These are phyloP conservation scores for Cherax destructor DNA, from an alignment of 1,140 invertebrate genomes.

Conservation along the genomic window DNA sequence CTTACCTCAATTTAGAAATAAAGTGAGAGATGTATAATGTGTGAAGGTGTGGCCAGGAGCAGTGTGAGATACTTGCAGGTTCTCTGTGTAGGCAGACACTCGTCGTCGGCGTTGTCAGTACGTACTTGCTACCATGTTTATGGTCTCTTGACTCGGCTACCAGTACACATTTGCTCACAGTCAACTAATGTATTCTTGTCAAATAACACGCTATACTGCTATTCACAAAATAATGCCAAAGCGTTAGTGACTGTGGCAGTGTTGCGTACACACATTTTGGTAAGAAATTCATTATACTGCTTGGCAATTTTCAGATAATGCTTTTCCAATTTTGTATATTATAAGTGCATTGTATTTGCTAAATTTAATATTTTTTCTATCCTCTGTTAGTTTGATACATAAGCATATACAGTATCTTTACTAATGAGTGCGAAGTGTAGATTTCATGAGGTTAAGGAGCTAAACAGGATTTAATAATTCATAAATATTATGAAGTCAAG, in stretches of 20 bases:
- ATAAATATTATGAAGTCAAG: too few species aligned
- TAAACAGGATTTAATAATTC: too few species aligned
- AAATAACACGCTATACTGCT: background rate
- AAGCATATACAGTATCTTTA: background rate
- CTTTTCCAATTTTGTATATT: background rate
- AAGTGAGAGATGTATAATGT: constrained; percentile 43
- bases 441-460: too few species aligned
- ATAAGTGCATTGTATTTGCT: background rate
- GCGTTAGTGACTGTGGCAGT: background rate
- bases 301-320: background rate
- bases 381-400: background rate
- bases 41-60: constrained; percentile 60
- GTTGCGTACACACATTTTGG: background rate
- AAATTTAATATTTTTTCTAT: background rate
- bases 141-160: constrained; percentile 6
- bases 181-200: background rate
- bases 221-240: constrained; percentile 2
- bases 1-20: constrained; percentile 69
- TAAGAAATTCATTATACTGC: background rate
- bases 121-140: background rate
- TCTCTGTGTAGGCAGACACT: constrained; percentile 13
- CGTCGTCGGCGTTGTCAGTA: constrained; percentile 7
- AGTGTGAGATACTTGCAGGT: constrained; percentile 35
- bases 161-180: constrained; percentile 1
- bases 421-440: too few species aligned